phyloP scores from a whole-genome alignment of 2,113 vertebrate species.

The Sus scrofa region DNA sequence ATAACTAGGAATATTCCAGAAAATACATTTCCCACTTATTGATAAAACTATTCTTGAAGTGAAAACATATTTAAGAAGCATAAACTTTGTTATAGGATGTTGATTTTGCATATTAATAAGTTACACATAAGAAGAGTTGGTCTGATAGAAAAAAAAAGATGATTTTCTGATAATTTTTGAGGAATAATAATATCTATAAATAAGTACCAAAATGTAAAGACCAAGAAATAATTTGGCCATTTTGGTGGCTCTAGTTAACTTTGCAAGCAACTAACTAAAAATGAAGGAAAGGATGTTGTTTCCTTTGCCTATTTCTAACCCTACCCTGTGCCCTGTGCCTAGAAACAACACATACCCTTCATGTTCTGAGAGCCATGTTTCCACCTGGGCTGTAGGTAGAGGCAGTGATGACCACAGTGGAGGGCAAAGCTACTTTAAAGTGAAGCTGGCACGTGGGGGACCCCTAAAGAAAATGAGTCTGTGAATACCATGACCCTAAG shows the following conservation, averaged over 20 bases:
- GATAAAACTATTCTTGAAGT: conserved; percentile 57
- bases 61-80: background rate
- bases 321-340: background rate
- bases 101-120: conserved; percentile 27
- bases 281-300: background rate
- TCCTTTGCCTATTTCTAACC: background rate
- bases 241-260: background rate
- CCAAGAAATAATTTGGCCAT: background rate
- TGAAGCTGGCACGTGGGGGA: background rate
- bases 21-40: conserved; percentile 28
- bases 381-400: background rate
- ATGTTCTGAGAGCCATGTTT: background rate
- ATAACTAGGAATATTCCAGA: background rate
- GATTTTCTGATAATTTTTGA: conserved; percentile 51
- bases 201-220: conserved; percentile 7
- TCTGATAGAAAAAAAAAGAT: conserved; percentile 27
- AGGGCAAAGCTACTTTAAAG: background rate
- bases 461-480: background rate
- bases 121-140: background rate
- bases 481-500: background rate
- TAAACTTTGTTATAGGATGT: conserved; percentile 52
- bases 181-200: conserved; percentile 16
- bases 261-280: background rate
- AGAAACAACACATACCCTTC: background rate
- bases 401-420: background rate